Percentiles rank a stretch among this genome's conserved stretches.
These are phyloP conservation scores for Rousettus leschenaultii DNA, from an alignment of 2,113 vertebrate genomes.

Conservation along the genomic window DNA sequence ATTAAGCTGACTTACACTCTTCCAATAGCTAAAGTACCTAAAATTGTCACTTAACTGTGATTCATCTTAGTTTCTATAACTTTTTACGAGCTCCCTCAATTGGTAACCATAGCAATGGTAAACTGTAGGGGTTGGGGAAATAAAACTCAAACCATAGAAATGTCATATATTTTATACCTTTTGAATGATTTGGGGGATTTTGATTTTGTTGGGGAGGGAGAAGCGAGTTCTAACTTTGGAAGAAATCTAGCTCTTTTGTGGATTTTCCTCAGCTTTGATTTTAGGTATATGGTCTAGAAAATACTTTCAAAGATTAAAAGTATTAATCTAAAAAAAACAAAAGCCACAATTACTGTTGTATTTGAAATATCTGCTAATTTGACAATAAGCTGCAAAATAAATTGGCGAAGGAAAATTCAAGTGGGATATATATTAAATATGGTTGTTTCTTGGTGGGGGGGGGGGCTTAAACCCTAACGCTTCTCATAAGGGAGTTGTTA, in stretches of 20 bases:
- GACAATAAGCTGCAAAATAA: conserved; percentile 28
- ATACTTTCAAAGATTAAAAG: not conserved
- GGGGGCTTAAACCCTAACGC: not conserved
- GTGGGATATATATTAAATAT: not conserved
- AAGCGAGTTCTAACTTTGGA: not conserved
- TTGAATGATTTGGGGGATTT: not conserved
- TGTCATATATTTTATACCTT: not conserved
- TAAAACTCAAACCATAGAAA: conserved; percentile 1
- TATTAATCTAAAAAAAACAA: conserved; percentile 30
- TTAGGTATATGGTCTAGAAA: not conserved
- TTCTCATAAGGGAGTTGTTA: not conserved
- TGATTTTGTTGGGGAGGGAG: not conserved
- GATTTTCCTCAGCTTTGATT: conserved; percentile 31
- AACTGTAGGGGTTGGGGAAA: not conserved
- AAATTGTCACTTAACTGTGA: not conserved
- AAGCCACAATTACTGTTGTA: not conserved
- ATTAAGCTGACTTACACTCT: not conserved
- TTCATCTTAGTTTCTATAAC: not conserved
- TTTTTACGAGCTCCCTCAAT: not conserved
- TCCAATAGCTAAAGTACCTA: not conserved
- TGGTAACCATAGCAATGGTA: conserved; percentile 38
- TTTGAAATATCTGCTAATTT: conserved; percentile 32
- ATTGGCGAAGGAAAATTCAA: conserved; percentile 3
- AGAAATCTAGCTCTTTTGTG: not conserved
- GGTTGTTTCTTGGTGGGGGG: not conserved